Evolutionary conservation across 1,140 invertebrate genomes (phyloP).

Genomic region (Cecropterus lyciades): DNA sequence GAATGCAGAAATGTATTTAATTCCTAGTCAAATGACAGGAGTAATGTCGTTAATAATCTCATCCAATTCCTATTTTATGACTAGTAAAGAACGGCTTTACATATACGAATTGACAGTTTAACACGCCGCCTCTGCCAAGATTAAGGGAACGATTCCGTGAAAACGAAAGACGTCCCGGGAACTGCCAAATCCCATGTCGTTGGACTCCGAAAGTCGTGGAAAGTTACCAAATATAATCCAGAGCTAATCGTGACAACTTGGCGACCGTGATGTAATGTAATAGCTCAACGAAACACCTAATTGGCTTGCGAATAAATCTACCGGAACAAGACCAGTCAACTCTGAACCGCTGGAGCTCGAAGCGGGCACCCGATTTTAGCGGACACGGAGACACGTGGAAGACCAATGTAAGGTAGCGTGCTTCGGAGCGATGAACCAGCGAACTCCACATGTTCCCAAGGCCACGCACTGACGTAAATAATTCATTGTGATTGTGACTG

Average conservation of each 20-base stretch:
- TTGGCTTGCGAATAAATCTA: conserved; percentile 48
- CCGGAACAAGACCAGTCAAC: conserved; percentile 37
- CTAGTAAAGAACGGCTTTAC: conserved; percentile 12
- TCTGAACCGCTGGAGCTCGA: conserved; percentile 38
- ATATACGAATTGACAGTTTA: conserved; percentile 6
- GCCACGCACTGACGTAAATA: conserved; percentile 49
- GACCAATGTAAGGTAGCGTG: conserved; percentile 29
- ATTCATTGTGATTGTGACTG: conserved; percentile 57
- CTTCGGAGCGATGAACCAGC: conserved; percentile 42
- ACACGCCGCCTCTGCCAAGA: conserved; percentile 25
- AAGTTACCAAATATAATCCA: conserved; percentile 42
- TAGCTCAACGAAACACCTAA: conserved; percentile 38
- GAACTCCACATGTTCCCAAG: conserved; percentile 55
- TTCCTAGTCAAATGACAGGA: not conserved
- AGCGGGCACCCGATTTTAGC: conserved; percentile 7
- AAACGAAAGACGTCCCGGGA: conserved; percentile 20
- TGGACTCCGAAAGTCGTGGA: conserved; percentile 33
- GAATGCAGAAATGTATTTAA: not conserved
- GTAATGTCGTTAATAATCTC: not conserved
- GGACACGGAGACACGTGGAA: not conserved
- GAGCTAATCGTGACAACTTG: conserved; percentile 34
- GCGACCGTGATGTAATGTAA: conserved; percentile 38
- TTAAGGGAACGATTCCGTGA: conserved; percentile 33
- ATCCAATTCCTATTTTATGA: conserved; percentile 20
- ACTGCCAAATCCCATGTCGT: conserved; percentile 30